Evolutionary conservation across 2,797 vertebrate genomes (phyloP).

Genomic region (Numenius phaeopus): DNA sequence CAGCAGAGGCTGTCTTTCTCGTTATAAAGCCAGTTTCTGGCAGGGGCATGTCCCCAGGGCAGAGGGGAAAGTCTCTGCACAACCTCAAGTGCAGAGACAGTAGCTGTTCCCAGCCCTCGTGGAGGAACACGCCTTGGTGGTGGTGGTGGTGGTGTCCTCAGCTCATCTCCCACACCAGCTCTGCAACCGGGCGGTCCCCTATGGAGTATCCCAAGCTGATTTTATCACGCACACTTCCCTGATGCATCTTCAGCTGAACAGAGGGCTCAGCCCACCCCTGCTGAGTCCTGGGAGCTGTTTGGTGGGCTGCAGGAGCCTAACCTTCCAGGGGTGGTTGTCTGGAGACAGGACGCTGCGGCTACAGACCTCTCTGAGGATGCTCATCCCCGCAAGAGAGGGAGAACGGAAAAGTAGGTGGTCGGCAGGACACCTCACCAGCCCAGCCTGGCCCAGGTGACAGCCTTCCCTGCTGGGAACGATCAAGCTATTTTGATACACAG

Average conservation of each 20-base stretch:
- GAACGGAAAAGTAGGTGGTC: background rate
- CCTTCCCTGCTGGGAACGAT: background rate
- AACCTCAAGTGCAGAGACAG: background rate
- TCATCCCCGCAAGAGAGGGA: background rate
- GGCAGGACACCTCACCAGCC: background rate
- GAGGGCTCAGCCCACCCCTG: background rate
- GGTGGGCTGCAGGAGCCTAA: background rate
- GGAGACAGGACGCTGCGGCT: rapidly evolving
- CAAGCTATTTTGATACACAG: background rate
- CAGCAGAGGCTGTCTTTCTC: background rate
- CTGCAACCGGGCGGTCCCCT: rapidly evolving
- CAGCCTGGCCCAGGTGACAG: background rate
- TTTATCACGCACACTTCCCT: background rate
- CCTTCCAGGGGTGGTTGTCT: background rate
- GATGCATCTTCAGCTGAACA: background rate
- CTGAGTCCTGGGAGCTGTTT: background rate
- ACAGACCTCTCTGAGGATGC: background rate
- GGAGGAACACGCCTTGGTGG: background rate
- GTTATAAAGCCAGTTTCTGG: background rate
- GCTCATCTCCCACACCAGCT: background rate
- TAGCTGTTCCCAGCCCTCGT: background rate
- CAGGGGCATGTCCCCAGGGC: background rate
- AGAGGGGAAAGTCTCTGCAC: background rate
- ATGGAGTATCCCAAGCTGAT: background rate
- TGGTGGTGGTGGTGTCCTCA: background rate